Percentiles rank a stretch among this genome's conserved stretches.
phyloP scores from a whole-genome alignment of 2,113 vertebrate species.

The Perca schrenkii region DNA sequence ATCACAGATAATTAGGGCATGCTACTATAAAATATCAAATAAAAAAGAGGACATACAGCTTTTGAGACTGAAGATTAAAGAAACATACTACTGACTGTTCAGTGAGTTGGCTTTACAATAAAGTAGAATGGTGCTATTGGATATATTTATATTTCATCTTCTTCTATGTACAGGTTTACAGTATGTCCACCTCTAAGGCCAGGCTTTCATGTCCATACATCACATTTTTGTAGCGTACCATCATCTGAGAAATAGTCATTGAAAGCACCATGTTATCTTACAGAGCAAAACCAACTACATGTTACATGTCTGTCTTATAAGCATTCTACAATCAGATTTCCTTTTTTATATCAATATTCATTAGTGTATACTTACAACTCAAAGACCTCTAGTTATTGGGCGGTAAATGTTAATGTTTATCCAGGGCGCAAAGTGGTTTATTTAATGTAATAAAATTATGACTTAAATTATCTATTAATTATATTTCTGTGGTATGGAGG shows the following conservation, averaged over 20 bases:
- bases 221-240: slow-evolving; percentile 14
- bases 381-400: slow-evolving; percentile 53
- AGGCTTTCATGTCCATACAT: slow-evolving; percentile 30
- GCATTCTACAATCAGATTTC: slow-evolving; percentile 40
- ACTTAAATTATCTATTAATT: slow-evolving; percentile 7
- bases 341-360: slow-evolving; percentile 43
- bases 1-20: slow-evolving; percentile 74
- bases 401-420: slow-evolving; percentile 36
- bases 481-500: neutral
- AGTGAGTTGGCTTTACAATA: slow-evolving; percentile 50
- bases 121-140: slow-evolving; percentile 48
- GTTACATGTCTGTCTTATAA: slow-evolving; percentile 27
- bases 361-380: slow-evolving; percentile 58
- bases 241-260: slow-evolving; percentile 50
- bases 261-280: slow-evolving; percentile 62
- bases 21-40: slow-evolving; percentile 63
- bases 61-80: slow-evolving; percentile 44
- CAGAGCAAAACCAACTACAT: slow-evolving; percentile 36
- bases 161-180: slow-evolving; percentile 68
- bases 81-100: slow-evolving; percentile 52
- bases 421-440: neutral
- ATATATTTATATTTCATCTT: slow-evolving; percentile 58
- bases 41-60: slow-evolving; percentile 45
- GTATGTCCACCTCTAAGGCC: slow-evolving; percentile 38
- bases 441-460: neutral